Conservation (phyloP, 2,888 invertebrate genomes). For the Steinernema carpocapsae region DNA sequence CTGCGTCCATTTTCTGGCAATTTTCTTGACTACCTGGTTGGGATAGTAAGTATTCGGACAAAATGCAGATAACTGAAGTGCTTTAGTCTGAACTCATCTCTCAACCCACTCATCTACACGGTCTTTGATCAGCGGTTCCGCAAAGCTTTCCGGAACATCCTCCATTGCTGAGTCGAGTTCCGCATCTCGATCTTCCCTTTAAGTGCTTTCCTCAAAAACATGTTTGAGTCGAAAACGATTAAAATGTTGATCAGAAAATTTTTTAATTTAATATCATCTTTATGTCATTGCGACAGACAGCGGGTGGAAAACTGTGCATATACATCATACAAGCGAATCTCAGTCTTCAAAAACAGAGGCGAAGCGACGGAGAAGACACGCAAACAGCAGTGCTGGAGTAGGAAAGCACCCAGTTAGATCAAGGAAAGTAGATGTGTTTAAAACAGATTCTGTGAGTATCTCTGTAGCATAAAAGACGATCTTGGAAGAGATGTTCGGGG, state of each 20-base stretch:
- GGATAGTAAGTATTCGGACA: constrained; percentile 80
- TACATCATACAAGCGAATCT: background rate
- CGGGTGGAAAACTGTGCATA: background rate
- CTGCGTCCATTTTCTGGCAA: constrained; percentile 72
- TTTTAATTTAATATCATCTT: constrained; percentile 23
- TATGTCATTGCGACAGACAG: background rate
- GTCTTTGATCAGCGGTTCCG: constrained; percentile 68
- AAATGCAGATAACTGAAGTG: background rate
- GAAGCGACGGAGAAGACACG: background rate
- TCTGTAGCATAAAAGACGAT: no score
- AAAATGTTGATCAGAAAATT: no score
- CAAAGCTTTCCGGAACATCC: constrained; percentile 64
- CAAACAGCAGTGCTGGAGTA: constrained; percentile 1
- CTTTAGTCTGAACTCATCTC: constrained; percentile 65
- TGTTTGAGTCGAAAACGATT: no score
- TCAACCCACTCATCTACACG: constrained; percentile 68
- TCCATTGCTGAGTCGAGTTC: constrained; percentile 42
- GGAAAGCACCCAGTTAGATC: constrained; percentile 19
- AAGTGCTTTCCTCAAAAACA: constrained; percentile 1
- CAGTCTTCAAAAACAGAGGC: background rate
- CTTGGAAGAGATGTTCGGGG: no score
- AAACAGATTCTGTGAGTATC: background rate
- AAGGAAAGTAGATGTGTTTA: background rate
- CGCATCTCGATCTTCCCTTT: background rate
- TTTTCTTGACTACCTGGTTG: constrained; percentile 93